A percentile compares a stretch with the other conserved stretches of the same genome.
These are phyloP conservation scores for Balaenoptera acutorostrata DNA, from an alignment of 2,113 vertebrate species.

Conservation along the genomic window DNA sequence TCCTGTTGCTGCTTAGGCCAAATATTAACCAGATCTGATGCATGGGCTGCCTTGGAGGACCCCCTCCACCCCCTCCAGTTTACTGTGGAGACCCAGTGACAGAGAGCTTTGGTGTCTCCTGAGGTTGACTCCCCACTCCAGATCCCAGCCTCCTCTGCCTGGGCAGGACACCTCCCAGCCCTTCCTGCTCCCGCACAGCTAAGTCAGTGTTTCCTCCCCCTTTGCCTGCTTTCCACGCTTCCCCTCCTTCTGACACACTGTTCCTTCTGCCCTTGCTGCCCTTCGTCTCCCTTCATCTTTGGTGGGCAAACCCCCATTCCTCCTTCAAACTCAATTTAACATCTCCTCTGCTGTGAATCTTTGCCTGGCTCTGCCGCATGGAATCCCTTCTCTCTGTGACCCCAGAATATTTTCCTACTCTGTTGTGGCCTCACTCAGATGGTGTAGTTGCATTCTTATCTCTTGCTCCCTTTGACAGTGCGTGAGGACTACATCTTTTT, in stretches of 20 bases:
- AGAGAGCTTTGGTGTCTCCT: neutral
- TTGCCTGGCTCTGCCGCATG: neutral
- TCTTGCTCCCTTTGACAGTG: neutral
- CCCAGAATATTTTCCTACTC: neutral
- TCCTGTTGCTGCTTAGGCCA: neutral
- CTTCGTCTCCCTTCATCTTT: neutral
- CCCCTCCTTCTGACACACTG: neutral
- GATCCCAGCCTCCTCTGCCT: neutral
- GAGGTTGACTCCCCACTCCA: neutral
- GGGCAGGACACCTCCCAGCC: fast-evolving
- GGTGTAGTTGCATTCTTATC: constrained; percentile 38
- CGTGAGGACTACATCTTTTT: neutral
- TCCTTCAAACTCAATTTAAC: neutral
- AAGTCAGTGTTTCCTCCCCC: neutral
- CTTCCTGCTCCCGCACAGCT: neutral
- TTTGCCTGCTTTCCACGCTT: neutral
- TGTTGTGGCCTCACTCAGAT: neutral
- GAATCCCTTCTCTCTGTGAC: constrained; percentile 2
- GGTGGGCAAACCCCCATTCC: neutral
- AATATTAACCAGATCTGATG: neutral
- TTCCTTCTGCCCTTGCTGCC: neutral
- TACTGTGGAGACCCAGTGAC: neutral
- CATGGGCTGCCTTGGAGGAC: neutral
- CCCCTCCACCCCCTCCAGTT: neutral
- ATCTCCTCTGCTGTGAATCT: neutral